Percentiles rank a stretch among this genome's conserved stretches.
phyloP scores from a whole-genome alignment of 2,797 vertebrate genomes.

The Bufotes viridis region DNA sequence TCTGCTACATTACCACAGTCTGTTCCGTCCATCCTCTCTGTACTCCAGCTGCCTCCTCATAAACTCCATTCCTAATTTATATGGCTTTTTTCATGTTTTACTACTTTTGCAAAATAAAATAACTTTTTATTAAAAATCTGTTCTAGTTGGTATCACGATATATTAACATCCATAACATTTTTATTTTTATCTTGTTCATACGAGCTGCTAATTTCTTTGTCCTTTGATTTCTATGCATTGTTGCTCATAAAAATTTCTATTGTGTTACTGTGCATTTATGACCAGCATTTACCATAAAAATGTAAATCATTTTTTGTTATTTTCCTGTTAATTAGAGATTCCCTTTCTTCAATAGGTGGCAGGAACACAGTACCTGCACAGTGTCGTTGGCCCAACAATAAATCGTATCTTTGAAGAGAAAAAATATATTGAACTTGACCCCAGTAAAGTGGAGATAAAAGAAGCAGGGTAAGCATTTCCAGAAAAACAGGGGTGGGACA shows the following conservation, averaged over 20 bases:
- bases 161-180: too few species aligned
- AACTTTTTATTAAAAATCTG: too few species aligned
- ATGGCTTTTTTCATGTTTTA: too few species aligned
- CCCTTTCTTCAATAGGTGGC: constrained; percentile 76
- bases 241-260: neutral
- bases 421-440: constrained; percentile 92
- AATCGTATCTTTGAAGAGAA: constrained; percentile 90
- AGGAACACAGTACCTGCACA: constrained; percentile 90
- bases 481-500: too few species aligned
- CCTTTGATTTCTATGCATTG: neutral
- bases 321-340: neutral
- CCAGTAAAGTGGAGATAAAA: constrained; percentile 83
- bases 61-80: too few species aligned
- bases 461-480: constrained; percentile 51
- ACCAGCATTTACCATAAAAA: neutral
- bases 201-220: neutral
- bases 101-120: too few species aligned
- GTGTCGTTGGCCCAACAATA: constrained; percentile 84
- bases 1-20: too few species aligned
- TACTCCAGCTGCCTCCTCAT: too few species aligned
- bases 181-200: neutral
- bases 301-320: neutral
- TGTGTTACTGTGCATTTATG: neutral
- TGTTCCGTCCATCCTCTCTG: too few species aligned
- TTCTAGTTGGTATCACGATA: too few species aligned